Conservation (phyloP, 2,888 invertebrate genomes). For the Polymixis lichenea region DNA sequence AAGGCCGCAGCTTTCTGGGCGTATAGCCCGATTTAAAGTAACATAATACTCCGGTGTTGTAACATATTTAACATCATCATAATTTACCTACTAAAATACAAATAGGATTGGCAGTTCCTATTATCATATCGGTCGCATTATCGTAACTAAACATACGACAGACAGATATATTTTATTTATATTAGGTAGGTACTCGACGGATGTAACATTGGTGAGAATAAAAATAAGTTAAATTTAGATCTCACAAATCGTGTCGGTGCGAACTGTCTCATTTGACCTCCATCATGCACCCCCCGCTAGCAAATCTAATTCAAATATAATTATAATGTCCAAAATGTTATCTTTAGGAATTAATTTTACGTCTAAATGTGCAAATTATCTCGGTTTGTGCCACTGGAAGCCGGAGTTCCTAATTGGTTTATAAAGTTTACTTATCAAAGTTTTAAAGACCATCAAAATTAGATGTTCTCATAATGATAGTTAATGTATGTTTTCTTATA, state of each 20-base stretch:
- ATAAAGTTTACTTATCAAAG: conserved; percentile 29
- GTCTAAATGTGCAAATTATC: conserved; percentile 46
- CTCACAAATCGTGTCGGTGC: conserved; percentile 24
- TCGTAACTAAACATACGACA: conserved; percentile 46
- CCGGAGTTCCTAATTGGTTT: conserved; percentile 29
- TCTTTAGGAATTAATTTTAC: conserved; percentile 29
- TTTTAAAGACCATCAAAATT: conserved; percentile 46
- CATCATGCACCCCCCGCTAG: conserved; percentile 53
- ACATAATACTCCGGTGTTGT: neutral
- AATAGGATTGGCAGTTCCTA: conserved; percentile 22
- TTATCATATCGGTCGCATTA: conserved; percentile 54
- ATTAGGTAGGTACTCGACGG: neutral
- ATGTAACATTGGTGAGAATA: conserved; percentile 16
- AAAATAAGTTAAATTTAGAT: conserved; percentile 36
- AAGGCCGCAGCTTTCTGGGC: neutral
- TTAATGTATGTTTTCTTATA: conserved; percentile 20
- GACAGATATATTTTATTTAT: conserved; percentile 31
- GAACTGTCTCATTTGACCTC: conserved; percentile 37
- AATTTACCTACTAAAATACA: conserved; percentile 26
- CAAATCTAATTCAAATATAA: conserved; percentile 35
- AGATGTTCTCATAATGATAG: conserved; percentile 1
- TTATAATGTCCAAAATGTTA: conserved; percentile 37
- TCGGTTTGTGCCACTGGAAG: conserved; percentile 15
- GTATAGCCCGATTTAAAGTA: neutral
- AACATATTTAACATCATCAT: conserved; percentile 10